These are phyloP conservation scores for Zaprionus gabonicus DNA, from an alignment of 1,140 invertebrate species.

Conservation along the genomic window DNA sequence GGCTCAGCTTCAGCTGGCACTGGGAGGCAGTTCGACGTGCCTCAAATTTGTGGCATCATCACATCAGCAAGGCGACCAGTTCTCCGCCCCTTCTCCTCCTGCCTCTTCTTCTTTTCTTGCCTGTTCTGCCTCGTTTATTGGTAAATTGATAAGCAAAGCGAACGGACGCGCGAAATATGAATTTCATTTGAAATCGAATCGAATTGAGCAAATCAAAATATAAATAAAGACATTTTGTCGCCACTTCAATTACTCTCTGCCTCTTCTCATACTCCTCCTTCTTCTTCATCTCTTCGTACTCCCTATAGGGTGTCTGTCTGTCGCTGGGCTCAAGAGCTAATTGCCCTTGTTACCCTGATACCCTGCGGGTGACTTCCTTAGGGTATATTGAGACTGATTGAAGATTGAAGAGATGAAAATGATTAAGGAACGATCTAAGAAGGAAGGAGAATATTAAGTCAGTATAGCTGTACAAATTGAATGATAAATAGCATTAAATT, in stretches of 20 bases:
- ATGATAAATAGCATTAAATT: too few relatives aligned
- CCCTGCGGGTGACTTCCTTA: background rate
- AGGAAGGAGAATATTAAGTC: too few relatives aligned
- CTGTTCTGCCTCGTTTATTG: constrained; percentile 70
- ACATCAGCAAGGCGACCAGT: background rate
- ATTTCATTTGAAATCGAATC: constrained; percentile 76
- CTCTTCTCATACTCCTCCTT: background rate
- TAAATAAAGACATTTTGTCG: constrained; percentile 76
- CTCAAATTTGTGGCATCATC: constrained; percentile 4
- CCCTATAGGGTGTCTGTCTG: background rate
- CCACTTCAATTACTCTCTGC: constrained; percentile 17
- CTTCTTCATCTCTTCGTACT: background rate
- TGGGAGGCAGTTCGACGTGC: background rate
- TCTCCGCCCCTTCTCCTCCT: constrained; percentile 14
- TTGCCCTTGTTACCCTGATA: constrained; percentile 29
- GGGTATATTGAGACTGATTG: background rate
- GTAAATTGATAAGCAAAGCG: constrained; percentile 58
- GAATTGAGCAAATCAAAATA: constrained; percentile 61
- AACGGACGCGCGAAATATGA: constrained; percentile 63
- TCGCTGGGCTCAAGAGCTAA: constrained; percentile 21
- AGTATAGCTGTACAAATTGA: too few relatives aligned
- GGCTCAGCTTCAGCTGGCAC: background rate
- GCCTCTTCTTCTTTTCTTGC: background rate
- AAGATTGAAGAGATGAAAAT: too few relatives aligned
- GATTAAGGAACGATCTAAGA: too few relatives aligned